These are phyloP conservation scores for Osmoderma eremita DNA, from an alignment of 2,888 invertebrate genomes.

Conservation along the genomic window DNA sequence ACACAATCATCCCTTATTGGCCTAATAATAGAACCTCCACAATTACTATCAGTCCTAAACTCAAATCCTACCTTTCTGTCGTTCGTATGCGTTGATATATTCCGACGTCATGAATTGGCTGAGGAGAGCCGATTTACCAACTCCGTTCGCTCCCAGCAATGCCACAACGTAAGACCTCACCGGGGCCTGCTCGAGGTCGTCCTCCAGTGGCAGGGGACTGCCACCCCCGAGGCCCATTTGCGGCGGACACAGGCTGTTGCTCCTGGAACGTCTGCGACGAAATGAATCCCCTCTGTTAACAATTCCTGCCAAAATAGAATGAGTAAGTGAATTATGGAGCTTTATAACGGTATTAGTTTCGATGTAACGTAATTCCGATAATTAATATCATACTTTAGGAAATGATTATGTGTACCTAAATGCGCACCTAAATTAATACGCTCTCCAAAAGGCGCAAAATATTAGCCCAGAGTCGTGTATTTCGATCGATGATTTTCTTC, in stretches of 20 bases:
- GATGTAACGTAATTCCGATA: no score
- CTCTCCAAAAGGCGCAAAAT: no score
- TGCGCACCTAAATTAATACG: no score
- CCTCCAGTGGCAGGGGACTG: slow-evolving; percentile 62
- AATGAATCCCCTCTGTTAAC: slow-evolving; percentile 96
- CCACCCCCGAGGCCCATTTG: slow-evolving; percentile 53
- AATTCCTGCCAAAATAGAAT: slow-evolving; percentile 72
- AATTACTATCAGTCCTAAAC: not conserved
- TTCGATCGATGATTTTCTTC: no score
- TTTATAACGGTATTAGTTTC: not conserved
- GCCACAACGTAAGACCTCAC: slow-evolving; percentile 73
- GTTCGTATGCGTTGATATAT: slow-evolving; percentile 92
- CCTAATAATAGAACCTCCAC: not conserved
- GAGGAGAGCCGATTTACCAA: slow-evolving; percentile 86
- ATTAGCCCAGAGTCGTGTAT: no score
- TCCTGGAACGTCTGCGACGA: slow-evolving; percentile 83
- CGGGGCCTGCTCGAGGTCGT: slow-evolving; percentile 66
- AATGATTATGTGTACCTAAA: no score
- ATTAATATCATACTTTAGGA: no score
- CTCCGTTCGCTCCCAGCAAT: slow-evolving; percentile 81
- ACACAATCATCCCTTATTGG: not conserved
- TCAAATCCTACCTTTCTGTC: slow-evolving; percentile 75
- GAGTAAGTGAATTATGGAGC: not conserved
- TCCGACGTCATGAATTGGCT: slow-evolving; percentile 94
- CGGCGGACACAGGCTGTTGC: slow-evolving; percentile 80